These are phyloP conservation scores for Octodonta nipae DNA, from an alignment of 2,888 invertebrate species.

Conservation along the genomic window DNA sequence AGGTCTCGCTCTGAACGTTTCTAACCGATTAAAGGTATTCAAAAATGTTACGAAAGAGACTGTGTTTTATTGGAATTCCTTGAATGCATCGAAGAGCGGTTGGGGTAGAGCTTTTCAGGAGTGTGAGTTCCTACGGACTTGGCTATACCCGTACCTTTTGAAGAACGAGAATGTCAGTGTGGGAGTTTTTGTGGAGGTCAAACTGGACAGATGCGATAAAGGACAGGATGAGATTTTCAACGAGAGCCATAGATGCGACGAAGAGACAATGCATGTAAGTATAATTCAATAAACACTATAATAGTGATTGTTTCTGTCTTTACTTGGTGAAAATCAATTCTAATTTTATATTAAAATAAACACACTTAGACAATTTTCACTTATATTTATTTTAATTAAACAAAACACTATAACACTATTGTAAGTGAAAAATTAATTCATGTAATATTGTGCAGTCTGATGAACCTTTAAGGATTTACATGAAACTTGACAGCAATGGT, in stretches of 20 bases:
- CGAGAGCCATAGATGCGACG: conserved; percentile 47
- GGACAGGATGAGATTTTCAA: conserved; percentile 54
- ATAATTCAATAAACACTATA: neutral
- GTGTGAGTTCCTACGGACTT: conserved; percentile 29
- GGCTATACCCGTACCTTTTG: conserved; percentile 31
- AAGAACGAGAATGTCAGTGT: conserved; percentile 21
- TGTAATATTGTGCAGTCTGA: no score
- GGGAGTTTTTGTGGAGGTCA: conserved; percentile 35
- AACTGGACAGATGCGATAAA: conserved; percentile 61
- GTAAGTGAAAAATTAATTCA: no score
- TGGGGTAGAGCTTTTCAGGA: conserved; percentile 35
- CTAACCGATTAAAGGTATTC: neutral
- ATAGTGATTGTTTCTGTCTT: no score
- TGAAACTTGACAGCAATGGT: no score
- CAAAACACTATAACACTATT: no score
- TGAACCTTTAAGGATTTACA: no score
- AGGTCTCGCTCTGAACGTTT: conserved; percentile 24
- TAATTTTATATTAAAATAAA: no score
- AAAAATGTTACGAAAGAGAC: neutral
- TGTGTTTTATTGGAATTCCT: conserved; percentile 40
- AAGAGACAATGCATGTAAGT: conserved; percentile 33
- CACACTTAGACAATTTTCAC: no score
- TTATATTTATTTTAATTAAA: no score
- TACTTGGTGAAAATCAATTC: no score
- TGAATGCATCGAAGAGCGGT: conserved; percentile 33